phyloP scores from a whole-genome alignment of 1,140 invertebrate genomes.

The Panagrolaimus sp. region DNA sequence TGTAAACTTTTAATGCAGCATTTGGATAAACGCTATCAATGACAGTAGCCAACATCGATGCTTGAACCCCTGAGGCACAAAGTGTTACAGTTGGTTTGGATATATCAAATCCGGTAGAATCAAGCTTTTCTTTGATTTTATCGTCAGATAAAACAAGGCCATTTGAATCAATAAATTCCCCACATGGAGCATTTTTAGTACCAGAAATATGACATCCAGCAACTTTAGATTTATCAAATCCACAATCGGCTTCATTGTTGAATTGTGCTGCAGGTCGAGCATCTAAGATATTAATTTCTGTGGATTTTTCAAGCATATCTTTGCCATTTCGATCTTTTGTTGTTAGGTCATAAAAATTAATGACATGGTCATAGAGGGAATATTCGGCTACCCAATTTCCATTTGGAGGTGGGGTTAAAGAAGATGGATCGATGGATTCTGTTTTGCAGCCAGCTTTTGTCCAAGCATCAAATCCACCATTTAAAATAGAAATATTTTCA shows the following conservation, averaged over 20 bases:
- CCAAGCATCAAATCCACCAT: constrained; percentile 25
- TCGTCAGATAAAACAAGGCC: background rate
- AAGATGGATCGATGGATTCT: constrained; percentile 12
- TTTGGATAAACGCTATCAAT: constrained; percentile 35
- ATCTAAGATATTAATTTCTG: constrained; percentile 40
- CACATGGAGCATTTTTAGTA: background rate
- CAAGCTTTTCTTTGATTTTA: constrained; percentile 11
- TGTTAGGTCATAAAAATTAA: constrained; percentile 23
- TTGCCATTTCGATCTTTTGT: constrained; percentile 29
- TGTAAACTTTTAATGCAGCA: constrained; percentile 32
- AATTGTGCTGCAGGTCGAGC: constrained; percentile 41
- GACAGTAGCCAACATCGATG: constrained; percentile 43
- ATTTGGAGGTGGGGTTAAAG: background rate
- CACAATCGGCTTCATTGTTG: constrained; percentile 45
- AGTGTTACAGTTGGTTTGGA: constrained; percentile 40
- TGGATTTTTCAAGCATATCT: constrained; percentile 20
- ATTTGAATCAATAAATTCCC: background rate
- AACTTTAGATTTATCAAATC: constrained; percentile 27
- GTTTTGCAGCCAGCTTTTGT: constrained; percentile 22
- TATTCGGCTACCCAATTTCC: constrained; percentile 1
- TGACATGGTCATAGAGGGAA: constrained; percentile 11
- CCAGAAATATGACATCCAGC: background rate
- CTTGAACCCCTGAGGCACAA: constrained; percentile 53
- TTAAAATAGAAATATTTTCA: constrained; percentile 11
- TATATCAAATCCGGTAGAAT: constrained; percentile 20